Evolutionary conservation across 2,888 invertebrate genomes (phyloP), one percentile per base, ranked within the genome.

Genomic region (Dichetophora obliterata): DNA sequence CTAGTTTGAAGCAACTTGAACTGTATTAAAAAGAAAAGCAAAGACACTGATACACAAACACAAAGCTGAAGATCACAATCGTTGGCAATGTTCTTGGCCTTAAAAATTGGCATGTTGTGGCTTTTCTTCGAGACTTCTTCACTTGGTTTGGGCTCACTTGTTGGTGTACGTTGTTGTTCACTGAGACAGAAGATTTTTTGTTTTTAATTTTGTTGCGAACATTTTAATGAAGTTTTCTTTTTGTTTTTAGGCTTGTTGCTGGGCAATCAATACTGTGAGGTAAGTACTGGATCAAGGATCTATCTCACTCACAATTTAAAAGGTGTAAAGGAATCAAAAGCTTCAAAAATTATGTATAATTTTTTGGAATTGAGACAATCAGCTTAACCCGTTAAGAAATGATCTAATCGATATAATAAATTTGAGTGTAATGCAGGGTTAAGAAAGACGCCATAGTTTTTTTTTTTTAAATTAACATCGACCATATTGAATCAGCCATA

Each of bases 21-120:
- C 52, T 69, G 69, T 3, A n/a, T 52, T 22, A 9, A 19, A 43
- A 19, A 57, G 22, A 37, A 27, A 31, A 70, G 54, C 70, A 70
- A 14, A 31, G 31, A 11, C 54, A 57, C 22, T 31, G 52, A 48
- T 43, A 50, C 5, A 50, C 14, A 69, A 50, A 66, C 11, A 70
- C 16, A 14, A 9, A 48, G n/a, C 37, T 61, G 65, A 83, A 82
- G 78, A 78, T 77, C 74, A 50, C 69, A 63, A 80, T 79, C 76
- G 75, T 57, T 70, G 61, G 68, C 71, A 59, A 54, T 54, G 78
- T 61, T 76, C 78, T 80, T 80, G 80, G 76, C 80, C 80, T 76
- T 78, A 78, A 75, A 78, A 80, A 43, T 61, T 50, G 65, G 22
- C 70, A 27, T 27, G 57, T 50, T n/a, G 31, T 52, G 76, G 57